phyloP scores from a whole-genome alignment of 2,888 invertebrate species.

The Pimpla rufipes region DNA sequence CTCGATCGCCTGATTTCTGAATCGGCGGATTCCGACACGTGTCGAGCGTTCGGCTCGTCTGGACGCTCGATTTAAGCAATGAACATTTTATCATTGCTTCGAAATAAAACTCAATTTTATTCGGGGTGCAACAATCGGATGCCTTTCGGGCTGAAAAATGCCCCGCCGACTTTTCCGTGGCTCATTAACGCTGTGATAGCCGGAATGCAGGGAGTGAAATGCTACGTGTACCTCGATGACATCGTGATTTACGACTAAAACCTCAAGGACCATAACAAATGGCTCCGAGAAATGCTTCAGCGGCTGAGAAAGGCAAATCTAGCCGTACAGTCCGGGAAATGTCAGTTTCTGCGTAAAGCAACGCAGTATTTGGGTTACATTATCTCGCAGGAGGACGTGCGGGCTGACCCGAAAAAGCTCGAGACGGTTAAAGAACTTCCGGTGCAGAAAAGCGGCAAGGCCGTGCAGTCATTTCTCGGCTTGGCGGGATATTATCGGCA shows the following conservation, averaged over 20 bases:
- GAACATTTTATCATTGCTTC: no score
- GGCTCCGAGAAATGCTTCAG: not conserved
- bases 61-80: no score
- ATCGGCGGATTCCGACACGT: no score
- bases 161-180: constrained; percentile 41
- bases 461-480: constrained; percentile 72
- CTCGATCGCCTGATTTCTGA: not conserved
- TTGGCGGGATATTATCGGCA: constrained; percentile 70
- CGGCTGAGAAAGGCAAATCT: not conserved
- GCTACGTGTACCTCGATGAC: constrained; percentile 11
- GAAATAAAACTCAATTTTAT: no score
- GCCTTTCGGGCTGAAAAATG: no score
- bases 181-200: constrained; percentile 42
- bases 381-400: not conserved
- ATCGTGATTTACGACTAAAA: no score
- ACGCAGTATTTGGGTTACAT: not conserved
- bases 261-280: no score
- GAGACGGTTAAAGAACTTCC: constrained; percentile 56
- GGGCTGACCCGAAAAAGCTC: constrained; percentile 72
- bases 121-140: no score
- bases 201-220: constrained; percentile 36
- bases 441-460: constrained; percentile 58
- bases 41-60: no score
- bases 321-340: not conserved
- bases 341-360: not conserved